Evolutionary conservation across 1,140 invertebrate genomes (phyloP).

Genomic region (Homarus americanus): DNA sequence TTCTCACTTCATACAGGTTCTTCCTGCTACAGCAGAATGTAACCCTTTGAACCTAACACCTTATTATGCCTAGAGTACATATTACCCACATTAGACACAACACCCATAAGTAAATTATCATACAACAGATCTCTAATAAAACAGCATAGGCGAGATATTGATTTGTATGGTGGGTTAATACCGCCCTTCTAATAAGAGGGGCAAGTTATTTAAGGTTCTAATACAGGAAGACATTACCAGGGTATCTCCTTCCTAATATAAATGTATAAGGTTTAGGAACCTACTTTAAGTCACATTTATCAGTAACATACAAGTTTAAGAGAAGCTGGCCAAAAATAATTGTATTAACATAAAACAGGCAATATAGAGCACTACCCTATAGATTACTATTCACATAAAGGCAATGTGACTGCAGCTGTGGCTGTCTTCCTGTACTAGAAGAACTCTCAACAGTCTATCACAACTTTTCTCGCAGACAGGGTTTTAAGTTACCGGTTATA

Average conservation of each 20-base stretch:
- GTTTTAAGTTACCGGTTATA: constrained; percentile 42
- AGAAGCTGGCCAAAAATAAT: constrained; percentile 54
- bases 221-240: constrained; percentile 62
- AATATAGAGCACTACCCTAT: constrained; percentile 61
- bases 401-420: constrained; percentile 63
- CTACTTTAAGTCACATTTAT: constrained; percentile 36
- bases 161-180: constrained; percentile 67
- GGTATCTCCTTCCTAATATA: constrained; percentile 48
- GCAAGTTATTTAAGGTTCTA: constrained; percentile 22
- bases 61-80: constrained; percentile 63
- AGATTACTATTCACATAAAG: constrained; percentile 57
- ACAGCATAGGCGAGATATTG: constrained; percentile 56
- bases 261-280: constrained; percentile 14
- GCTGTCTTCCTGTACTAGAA: constrained; percentile 60
- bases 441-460: constrained; percentile 47
- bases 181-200: constrained; percentile 21
- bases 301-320: constrained; percentile 6
- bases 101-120: constrained; percentile 67
- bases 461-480: constrained; percentile 45
- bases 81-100: constrained; percentile 70
- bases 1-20: constrained; percentile 42
- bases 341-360: constrained; percentile 42
- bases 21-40: constrained; percentile 37
- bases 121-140: constrained; percentile 69
- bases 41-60: constrained; percentile 66